A percentile compares a stretch with the other conserved stretches of the same genome.
Evolutionary conservation across 2,113 vertebrate species (phyloP).

Genomic region (Entelurus aequoreus): DNA sequence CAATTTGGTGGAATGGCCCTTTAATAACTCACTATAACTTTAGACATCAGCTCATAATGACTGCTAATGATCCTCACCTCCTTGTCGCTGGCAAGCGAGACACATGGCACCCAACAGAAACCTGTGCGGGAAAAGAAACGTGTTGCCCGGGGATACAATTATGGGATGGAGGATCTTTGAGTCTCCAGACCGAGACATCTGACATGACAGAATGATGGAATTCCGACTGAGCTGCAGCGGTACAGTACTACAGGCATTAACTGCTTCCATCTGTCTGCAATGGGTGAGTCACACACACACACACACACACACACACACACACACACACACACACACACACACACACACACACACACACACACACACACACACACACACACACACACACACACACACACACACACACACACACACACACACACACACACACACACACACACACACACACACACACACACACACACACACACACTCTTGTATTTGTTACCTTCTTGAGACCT

Average conservation of each 20-base stretch:
- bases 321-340: background rate
- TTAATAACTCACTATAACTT: no score
- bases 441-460: no score
- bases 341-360: no score
- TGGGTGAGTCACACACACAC: slow-evolving; percentile 1
- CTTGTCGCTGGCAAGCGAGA: background rate
- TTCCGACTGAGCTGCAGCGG: background rate
- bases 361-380: no score
- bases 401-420: background rate
- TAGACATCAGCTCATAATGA: no score
- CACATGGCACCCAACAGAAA: background rate
- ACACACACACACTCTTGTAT: no score
- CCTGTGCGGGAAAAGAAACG: background rate
- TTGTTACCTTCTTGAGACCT: no score
- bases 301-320: background rate
- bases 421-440: background rate
- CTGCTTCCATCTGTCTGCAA: slow-evolving; percentile 49
- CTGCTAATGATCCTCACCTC: no score
- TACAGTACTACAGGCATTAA: slow-evolving; percentile 37
- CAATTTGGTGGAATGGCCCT: no score
- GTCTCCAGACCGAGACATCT: slow-evolving; percentile 24
- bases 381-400: background rate
- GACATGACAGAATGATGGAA: slow-evolving; percentile 3
- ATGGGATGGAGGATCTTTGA: slow-evolving; percentile 17
- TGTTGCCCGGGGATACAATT: background rate